Evolutionary conservation across 2,888 invertebrate genomes (phyloP).

Genomic region (Calameuta idolon): DNA sequence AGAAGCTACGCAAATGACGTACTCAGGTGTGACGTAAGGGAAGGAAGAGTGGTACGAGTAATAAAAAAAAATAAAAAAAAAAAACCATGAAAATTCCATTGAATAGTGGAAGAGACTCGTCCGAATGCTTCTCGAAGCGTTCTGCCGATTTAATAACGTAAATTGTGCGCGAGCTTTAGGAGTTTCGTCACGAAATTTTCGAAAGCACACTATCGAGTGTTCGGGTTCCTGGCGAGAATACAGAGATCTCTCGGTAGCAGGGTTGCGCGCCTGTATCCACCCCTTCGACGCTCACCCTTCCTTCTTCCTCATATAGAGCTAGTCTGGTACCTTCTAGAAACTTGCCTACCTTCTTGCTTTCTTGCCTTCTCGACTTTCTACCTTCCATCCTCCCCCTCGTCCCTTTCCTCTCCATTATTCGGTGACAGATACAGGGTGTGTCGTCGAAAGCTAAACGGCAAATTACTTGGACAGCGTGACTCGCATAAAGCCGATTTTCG

Average conservation of each 20-base stretch:
- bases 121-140: constrained; percentile 51
- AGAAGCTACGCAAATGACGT: not conserved
- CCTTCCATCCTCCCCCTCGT: not conserved
- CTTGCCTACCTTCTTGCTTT: constrained; percentile 9
- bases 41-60: not conserved
- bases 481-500: constrained; percentile 32
- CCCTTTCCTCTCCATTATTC: constrained; percentile 5
- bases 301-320: constrained; percentile 21
- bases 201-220: constrained; percentile 67
- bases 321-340: not conserved
- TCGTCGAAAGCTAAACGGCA: constrained; percentile 51
- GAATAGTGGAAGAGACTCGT: constrained; percentile 40
- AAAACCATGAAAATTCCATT: constrained; percentile 3
- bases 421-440: constrained; percentile 27
- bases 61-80: not conserved
- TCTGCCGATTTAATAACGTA: constrained; percentile 63
- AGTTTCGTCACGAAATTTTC: constrained; percentile 59
- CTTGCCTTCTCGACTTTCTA: constrained; percentile 1
- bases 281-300: constrained; percentile 8
- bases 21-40: not conserved
- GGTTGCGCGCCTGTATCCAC: constrained; percentile 30
- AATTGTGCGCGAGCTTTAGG: constrained; percentile 54
- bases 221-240: constrained; percentile 62
- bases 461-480: constrained; percentile 41
- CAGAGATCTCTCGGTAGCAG: constrained; percentile 44